Percentiles rank a stretch among this genome's conserved stretches.
Evolutionary conservation across 2,888 invertebrate genomes (phyloP).

Genomic region (Chalcis sispes): DNA sequence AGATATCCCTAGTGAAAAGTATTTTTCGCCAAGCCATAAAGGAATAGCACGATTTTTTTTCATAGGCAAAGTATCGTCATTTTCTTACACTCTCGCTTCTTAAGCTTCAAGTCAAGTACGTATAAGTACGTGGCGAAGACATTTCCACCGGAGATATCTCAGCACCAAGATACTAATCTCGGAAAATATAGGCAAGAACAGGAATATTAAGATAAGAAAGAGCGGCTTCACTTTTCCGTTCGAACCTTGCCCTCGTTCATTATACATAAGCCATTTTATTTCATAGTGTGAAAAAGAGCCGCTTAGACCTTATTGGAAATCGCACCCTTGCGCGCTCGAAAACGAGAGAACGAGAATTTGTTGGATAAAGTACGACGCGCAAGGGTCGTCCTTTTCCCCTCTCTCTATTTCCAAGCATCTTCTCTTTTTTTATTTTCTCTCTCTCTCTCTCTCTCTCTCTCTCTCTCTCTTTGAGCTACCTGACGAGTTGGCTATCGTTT

Average conservation of each 20-base stretch:
- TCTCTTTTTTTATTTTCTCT: not conserved
- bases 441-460: not conserved
- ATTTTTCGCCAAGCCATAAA: not conserved
- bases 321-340: not conserved
- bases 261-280: conserved; percentile 47
- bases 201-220: conserved; percentile 47
- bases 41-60: not conserved
- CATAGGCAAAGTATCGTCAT: not conserved
- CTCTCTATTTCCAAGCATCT: conserved; percentile 11
- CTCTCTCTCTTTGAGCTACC: conserved; percentile 10
- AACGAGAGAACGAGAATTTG: conserved; percentile 34
- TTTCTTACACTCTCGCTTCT: not conserved
- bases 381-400: not conserved
- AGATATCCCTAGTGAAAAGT: not conserved
- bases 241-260: not conserved
- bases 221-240: not conserved
- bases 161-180: conserved; percentile 26
- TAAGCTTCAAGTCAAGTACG: not conserved
- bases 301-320: conserved; percentile 36
- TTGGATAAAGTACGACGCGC: conserved; percentile 46
- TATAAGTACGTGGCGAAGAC: not conserved
- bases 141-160: conserved; percentile 8
- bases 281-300: conserved; percentile 28
- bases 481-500: conserved; percentile 54
- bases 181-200: conserved; percentile 33